Evolutionary conservation across 2,888 invertebrate genomes (phyloP).

Genomic region (Platycheirus albimanus): DNA sequence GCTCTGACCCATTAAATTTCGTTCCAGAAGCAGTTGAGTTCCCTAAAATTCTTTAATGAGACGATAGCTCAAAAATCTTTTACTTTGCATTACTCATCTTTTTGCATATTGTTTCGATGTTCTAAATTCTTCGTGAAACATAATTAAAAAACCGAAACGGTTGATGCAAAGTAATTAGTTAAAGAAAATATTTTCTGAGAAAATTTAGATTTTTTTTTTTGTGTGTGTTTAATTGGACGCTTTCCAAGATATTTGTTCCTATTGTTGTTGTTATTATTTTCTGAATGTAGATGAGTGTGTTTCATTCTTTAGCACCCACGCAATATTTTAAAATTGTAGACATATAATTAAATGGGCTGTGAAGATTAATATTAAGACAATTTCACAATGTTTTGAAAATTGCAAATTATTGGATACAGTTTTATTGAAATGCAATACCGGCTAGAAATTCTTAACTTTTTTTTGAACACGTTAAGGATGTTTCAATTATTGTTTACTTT

Average conservation of each 20-base stretch:
- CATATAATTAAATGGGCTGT: slow-evolving; percentile 30
- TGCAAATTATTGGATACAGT: neutral
- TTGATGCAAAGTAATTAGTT: slow-evolving; percentile 48
- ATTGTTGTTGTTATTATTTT: slow-evolving; percentile 9
- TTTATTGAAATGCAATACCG: neutral
- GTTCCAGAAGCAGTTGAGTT: too few species aligned
- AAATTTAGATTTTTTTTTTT: slow-evolving; percentile 43
- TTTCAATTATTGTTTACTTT: too few species aligned
- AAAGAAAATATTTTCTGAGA: slow-evolving; percentile 35
- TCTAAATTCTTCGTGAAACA: slow-evolving; percentile 6
- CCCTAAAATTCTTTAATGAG: too few species aligned
- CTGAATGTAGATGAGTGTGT: slow-evolving; percentile 11
- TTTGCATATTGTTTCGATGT: slow-evolving; percentile 1
- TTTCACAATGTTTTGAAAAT: slow-evolving; percentile 45
- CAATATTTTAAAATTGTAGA: slow-evolving; percentile 26
- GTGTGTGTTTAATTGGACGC: slow-evolving; percentile 54
- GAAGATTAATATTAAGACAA: slow-evolving; percentile 15
- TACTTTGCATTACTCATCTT: too few species aligned
- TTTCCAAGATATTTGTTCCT: slow-evolving; percentile 55
- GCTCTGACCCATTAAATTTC: too few species aligned
- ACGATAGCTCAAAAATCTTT: too few species aligned
- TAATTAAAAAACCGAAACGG: neutral
- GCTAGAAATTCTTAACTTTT: too few species aligned
- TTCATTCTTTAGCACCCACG: slow-evolving; percentile 49
- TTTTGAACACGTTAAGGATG: too few species aligned